Base-by-base conservation (phyloP, 2,797 vertebrate species). In the Myiotriccus ornatus region DNA sequence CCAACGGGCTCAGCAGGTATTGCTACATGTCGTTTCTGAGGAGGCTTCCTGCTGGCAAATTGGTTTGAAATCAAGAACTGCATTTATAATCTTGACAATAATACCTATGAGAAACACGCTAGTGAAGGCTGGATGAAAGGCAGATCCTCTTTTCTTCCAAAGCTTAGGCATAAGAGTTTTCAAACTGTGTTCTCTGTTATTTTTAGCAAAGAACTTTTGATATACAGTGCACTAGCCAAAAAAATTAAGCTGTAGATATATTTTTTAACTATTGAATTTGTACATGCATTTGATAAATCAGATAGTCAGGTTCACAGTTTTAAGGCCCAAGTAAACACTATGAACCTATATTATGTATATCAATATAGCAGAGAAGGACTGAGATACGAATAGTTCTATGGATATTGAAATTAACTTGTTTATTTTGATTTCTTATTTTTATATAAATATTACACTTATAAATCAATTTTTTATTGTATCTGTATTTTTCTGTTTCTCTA, bases 31-130 rank as follows among this genome's bases (percentile, higher is more conserved):
- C 0, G 0, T 49, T 91, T 78, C 83, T 7, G 3, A 90, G 71
- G 64, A 96, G 80, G 59, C 64, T 77, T 91, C 96, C 95, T 84
- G 80, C 94, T 95, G 92, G 86, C 68, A 95, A 94, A 92, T 95
- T 92, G 85, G 80, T 95, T 93, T 91, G 85, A 96, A 95, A 95
- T 86, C 74, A 96, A 77, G 70, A 94, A 93, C 52, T 69, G 77
- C 43, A 77, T 95, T 95, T 93, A 89, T 95, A 80, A 93, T 95
- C 80, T 92, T 94, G 91, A 94, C 93, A 93, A 92, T 86, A 95
- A 86, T 83, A 74, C 74, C 74, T 87, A 65, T 39, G 70, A 95
- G 52, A 86, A 95, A 70, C 67, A 88, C 47, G 19, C 37, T 69
- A 41, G 53, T 94, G 86, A 96, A 94, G 35, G 25, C 85, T 93